Conservation (phyloP, 1,140 invertebrate species). For the Heliconius hermathena region DNA sequence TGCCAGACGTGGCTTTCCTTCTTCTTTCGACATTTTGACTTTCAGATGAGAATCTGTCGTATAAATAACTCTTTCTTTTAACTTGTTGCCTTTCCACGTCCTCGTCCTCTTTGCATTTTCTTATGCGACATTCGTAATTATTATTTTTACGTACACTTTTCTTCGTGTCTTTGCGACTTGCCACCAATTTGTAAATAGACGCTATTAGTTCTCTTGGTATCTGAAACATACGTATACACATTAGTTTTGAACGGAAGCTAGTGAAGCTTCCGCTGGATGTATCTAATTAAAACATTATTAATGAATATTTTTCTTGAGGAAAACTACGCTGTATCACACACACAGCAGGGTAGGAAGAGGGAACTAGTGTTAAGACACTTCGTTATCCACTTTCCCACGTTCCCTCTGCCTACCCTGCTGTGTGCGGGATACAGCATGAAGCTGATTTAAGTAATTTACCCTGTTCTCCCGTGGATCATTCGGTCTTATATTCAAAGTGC, state of each 20-base stretch:
- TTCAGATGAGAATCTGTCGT: constrained; percentile 66
- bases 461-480: constrained; percentile 90
- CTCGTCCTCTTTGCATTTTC: constrained; percentile 59
- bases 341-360: too few species aligned
- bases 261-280: neutral
- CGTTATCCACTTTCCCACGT: too few species aligned
- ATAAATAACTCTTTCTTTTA: constrained; percentile 75
- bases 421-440: neutral
- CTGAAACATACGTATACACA: constrained; percentile 44
- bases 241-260: neutral
- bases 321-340: too few species aligned
- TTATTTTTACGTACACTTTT: constrained; percentile 77
- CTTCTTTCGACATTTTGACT: constrained; percentile 69
- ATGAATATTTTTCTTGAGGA: neutral
- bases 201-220: constrained; percentile 88
- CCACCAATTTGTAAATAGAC: constrained; percentile 87
- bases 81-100: constrained; percentile 50
- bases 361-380: too few species aligned
- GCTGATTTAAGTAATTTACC: constrained; percentile 46
- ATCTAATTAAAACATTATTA: neutral
- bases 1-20: constrained; percentile 63
- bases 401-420: too few species aligned
- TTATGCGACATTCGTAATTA: constrained; percentile 75
- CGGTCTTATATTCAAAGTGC: constrained; percentile 87
- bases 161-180: constrained; percentile 84